These are phyloP conservation scores for Platichthys flesus DNA, from an alignment of 2,113 vertebrate genomes.

Conservation along the genomic window DNA sequence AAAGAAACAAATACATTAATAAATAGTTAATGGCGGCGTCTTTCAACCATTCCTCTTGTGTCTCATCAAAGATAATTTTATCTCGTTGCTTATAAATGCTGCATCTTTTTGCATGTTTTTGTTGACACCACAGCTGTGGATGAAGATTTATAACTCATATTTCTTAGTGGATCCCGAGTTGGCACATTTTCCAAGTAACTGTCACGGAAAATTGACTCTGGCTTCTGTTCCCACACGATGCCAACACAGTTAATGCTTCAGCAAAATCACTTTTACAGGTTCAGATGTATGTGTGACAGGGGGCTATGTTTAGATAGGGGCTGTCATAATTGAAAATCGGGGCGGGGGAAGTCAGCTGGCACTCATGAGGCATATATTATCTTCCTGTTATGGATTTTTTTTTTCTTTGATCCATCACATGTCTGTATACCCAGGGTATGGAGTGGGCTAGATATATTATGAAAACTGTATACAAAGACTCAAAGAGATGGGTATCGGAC, in stretches of 20 bases:
- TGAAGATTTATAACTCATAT: not conserved
- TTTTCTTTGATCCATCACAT: not conserved
- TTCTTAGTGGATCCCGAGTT: not conserved
- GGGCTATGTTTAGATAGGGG: conserved; percentile 11
- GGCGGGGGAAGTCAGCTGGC: not conserved
- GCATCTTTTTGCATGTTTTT: conserved; percentile 24
- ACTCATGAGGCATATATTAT: not conserved
- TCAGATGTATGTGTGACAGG: conserved; percentile 7
- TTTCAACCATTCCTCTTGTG: conserved; percentile 17
- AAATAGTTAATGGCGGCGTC: not conserved
- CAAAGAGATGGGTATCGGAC: not conserved
- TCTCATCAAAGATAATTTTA: conserved; percentile 22
- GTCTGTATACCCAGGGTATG: not conserved
- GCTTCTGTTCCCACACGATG: conserved; percentile 16
- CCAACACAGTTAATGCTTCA: conserved; percentile 6
- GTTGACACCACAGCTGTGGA: conserved; percentile 12
- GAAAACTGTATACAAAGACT: not conserved
- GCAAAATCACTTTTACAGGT: not conserved
- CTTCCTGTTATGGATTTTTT: not conserved
- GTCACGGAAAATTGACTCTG: not conserved
- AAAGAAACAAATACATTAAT: not conserved
- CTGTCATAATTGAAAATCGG: not conserved
- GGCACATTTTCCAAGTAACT: conserved; percentile 8
- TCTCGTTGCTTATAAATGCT: conserved; percentile 4
- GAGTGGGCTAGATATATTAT: not conserved